These are phyloP conservation scores for Xyrichtys novacula DNA, from an alignment of 2,797 vertebrate species.

Conservation along the genomic window DNA sequence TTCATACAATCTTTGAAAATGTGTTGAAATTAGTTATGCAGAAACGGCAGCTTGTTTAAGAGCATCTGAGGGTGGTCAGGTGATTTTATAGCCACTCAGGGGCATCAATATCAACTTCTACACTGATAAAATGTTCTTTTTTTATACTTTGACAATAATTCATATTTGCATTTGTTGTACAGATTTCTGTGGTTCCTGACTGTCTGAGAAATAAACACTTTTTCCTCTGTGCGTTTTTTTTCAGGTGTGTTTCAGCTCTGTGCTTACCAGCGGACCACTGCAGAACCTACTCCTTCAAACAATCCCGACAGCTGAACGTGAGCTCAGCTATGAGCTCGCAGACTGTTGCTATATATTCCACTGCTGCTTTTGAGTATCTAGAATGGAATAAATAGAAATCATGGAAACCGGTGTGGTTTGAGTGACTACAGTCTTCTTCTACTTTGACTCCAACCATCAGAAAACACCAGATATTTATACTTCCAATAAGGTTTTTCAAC, in stretches of 20 bases:
- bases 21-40: too few relatives aligned
- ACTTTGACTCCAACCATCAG: not conserved
- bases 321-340: not conserved
- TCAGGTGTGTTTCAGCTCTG: slow-evolving; percentile 84
- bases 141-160: too few relatives aligned
- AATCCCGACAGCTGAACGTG: slow-evolving; percentile 71
- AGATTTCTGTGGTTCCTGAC: not conserved
- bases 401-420: slow-evolving; percentile 30
- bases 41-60: too few relatives aligned
- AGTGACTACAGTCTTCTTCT: not conserved
- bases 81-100: too few relatives aligned
- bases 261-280: slow-evolving; percentile 77
- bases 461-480: too few relatives aligned
- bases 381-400: slow-evolving; percentile 67
- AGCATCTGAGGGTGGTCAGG: too few relatives aligned
- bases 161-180: not conserved
- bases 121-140: too few relatives aligned
- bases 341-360: slow-evolving; percentile 11
- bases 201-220: not conserved
- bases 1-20: not conserved
- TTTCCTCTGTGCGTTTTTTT: not conserved
- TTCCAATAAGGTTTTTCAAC: too few relatives aligned
- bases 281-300: slow-evolving; percentile 72
- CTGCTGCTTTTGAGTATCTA: slow-evolving; percentile 35
- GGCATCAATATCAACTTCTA: too few relatives aligned